Evolutionary conservation across 2,797 vertebrate genomes (phyloP).

Genomic region (Bovichtus diacanthus): DNA sequence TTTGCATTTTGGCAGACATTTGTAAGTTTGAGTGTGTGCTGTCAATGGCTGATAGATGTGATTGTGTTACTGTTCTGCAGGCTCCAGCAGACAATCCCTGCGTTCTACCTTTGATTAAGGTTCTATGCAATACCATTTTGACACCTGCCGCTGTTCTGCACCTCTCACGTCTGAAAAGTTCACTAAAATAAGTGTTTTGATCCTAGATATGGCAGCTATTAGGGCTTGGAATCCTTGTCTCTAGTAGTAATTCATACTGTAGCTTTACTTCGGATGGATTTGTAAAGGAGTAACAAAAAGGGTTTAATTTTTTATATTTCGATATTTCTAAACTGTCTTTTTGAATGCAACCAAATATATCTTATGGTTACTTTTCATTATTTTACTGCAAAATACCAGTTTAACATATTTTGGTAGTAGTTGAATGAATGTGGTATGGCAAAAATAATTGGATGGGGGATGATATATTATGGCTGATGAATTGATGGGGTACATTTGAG

Average conservation of each 20-base stretch:
- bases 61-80: constrained; percentile 38
- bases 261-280: constrained; percentile 57
- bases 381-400: constrained; percentile 26
- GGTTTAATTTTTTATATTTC: constrained; percentile 64
- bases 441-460: constrained; percentile 50
- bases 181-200: constrained; percentile 74
- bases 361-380: constrained; percentile 34
- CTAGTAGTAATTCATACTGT: constrained; percentile 63
- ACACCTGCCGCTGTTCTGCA: constrained; percentile 66
- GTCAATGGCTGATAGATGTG: constrained; percentile 55
- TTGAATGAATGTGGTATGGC: constrained; percentile 42
- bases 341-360: constrained; percentile 30
- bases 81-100: constrained; percentile 44
- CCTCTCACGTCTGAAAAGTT: constrained; percentile 64
- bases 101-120: constrained; percentile 64
- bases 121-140: constrained; percentile 60
- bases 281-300: constrained; percentile 48
- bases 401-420: constrained; percentile 16
- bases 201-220: constrained; percentile 68
- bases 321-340: constrained; percentile 40
- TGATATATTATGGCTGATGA: constrained; percentile 40
- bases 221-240: constrained; percentile 62
- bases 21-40: constrained; percentile 29
- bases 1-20: constrained; percentile 29
- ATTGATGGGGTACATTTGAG: constrained; percentile 41